Evolutionary conservation across 1,140 invertebrate genomes (phyloP), one percentile per base, ranked within the genome.

Genomic region (Eciton burchellii): DNA sequence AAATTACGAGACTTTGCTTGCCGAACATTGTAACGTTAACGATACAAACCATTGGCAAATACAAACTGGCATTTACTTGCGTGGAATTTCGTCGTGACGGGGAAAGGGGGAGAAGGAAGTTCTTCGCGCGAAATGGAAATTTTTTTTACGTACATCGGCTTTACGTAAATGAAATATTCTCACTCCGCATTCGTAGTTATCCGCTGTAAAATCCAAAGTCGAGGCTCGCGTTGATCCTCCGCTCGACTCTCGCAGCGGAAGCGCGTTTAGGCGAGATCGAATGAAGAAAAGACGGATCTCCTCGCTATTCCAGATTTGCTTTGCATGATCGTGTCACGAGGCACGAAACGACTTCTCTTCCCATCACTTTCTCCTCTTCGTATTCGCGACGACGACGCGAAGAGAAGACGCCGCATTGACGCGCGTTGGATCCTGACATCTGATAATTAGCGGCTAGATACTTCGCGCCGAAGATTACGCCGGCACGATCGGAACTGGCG

Each of bases 261-360:
- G n/a, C 56, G 43, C 19, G 43, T 26, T 19, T 11, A 3, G 24
- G 6, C 3, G 41, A 49, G n/a, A 12, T 3, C 16, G n/a, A 74
- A 62, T 21, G 21, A 29, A 47, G n/a, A 60, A 35, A 65, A 6
- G 49, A 49, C 12, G 11, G 9, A 62, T 14, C n/a, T n/a, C n/a
- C n/a, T n/a, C n/a, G n/a, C n/a, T n/a, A 54, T 29, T 9, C 3
- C 41, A 4, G 14, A 47, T 45, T 71, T n/a, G 19, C 14, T 62
- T 35, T 41, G 24, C 19, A 68, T 57, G 85, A 85, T 85, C 76
- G 24, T 82, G 85, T 86, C 77, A 86, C n/a, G n/a, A 87, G 83
- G 71, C 59, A 49, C 49, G 59, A 86, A 86, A 82, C 81, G 77
- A 73, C 66, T 81, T 57, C 56, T 82, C 56, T 57, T 72, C 56